Evolutionary conservation across 2,888 invertebrate genomes (phyloP).

Genomic region (Agrotis puta): DNA sequence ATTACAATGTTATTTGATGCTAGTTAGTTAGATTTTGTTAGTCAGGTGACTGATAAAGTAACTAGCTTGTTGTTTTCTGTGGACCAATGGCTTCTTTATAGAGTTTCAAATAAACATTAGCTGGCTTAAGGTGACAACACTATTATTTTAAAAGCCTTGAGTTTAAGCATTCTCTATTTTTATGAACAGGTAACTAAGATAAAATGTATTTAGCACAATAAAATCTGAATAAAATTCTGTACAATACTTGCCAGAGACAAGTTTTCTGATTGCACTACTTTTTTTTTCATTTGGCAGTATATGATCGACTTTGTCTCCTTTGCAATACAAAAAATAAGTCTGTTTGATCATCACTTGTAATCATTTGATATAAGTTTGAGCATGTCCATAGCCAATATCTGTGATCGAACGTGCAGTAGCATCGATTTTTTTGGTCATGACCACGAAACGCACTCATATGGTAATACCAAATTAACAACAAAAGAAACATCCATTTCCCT

Average conservation of each 20-base stretch:
- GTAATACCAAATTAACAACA: slow-evolving; percentile 29
- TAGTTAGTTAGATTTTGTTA: slow-evolving; percentile 21
- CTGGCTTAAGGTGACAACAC: not conserved
- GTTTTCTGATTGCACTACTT: not conserved
- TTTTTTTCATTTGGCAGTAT: too few relatives aligned
- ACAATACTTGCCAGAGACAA: not conserved
- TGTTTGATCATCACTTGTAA: not conserved
- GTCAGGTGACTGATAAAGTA: slow-evolving; percentile 17
- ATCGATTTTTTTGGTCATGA: not conserved
- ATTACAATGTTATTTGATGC: slow-evolving; percentile 23
- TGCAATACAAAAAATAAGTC: not conserved
- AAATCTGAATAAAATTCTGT: too few relatives aligned
- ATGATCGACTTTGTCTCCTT: not conserved
- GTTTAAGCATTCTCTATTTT: not conserved
- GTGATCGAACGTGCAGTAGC: not conserved
- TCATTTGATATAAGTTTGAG: not conserved
- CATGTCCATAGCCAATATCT: not conserved
- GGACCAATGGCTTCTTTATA: not conserved
- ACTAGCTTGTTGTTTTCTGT: not conserved
- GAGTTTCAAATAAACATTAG: not conserved
- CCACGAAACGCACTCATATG: slow-evolving; percentile 18
- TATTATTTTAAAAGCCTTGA: not conserved
- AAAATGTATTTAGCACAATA: not conserved
- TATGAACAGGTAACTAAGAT: not conserved
- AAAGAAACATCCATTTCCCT: slow-evolving; percentile 54